Evolutionary conservation across 2,113 vertebrate genomes (phyloP).

Genomic region (Aegotheles bennettii): DNA sequence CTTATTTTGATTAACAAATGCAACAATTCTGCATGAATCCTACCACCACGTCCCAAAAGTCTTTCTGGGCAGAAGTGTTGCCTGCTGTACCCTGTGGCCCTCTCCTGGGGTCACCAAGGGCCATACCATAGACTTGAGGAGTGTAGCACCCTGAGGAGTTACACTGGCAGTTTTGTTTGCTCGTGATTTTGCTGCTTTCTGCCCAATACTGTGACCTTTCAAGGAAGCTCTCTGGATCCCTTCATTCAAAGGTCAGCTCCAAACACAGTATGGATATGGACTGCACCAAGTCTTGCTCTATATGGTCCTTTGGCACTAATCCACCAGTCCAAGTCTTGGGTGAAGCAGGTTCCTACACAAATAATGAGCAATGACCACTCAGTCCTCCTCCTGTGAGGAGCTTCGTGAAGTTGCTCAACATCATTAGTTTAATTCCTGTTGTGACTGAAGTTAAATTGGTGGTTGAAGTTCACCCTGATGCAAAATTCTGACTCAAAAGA

Average conservation of each 20-base stretch:
- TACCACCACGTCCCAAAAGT: rapidly evolving
- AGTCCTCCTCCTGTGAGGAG: rapidly evolving
- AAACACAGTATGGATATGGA: background rate
- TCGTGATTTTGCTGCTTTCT: background rate
- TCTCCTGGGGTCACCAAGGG: background rate
- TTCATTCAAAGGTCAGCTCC: background rate
- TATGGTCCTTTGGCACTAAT: background rate
- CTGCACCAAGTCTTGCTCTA: background rate
- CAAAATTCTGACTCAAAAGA: background rate
- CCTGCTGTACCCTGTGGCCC: background rate
- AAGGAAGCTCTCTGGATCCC: background rate
- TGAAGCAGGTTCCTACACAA: background rate
- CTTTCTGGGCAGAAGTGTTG: background rate
- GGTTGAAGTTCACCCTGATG: background rate
- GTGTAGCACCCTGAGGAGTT: background rate
- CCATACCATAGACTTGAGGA: background rate
- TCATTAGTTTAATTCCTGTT: background rate
- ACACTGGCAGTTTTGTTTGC: rapidly evolving
- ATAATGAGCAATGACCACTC: background rate
- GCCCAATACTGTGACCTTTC: background rate
- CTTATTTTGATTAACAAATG: background rate
- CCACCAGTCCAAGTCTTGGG: background rate
- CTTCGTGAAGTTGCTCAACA: background rate
- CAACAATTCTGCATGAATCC: background rate
- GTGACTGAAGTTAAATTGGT: background rate